Percentiles rank a stretch among this genome's conserved stretches.
Evolutionary conservation across 2,888 invertebrate species (phyloP).

Genomic region (Perizoma affinitatum): DNA sequence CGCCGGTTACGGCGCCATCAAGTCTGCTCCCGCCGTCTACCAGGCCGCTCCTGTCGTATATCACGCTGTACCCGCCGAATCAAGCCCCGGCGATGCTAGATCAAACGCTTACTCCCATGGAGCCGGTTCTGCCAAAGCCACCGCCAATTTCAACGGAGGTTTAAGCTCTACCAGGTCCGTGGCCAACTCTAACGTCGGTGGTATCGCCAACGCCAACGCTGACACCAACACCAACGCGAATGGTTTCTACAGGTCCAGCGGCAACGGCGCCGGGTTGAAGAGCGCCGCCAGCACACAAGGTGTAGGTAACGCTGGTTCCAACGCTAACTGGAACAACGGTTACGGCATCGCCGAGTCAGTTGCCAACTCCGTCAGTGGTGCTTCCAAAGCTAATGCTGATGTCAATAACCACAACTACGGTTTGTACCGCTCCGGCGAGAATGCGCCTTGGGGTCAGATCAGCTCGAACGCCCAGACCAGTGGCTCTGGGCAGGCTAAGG

Average conservation of each 20-base stretch:
- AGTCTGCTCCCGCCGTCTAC: conserved; percentile 29
- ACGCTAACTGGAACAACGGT: conserved; percentile 19
- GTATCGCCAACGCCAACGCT: conserved; percentile 41
- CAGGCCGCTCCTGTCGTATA: conserved; percentile 36
- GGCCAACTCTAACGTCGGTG: conserved; percentile 37
- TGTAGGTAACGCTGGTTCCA: conserved; percentile 32
- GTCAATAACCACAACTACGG: conserved; percentile 29
- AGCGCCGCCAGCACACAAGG: conserved; percentile 43
- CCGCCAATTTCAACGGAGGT: conserved; percentile 50
- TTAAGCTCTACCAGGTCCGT: conserved; percentile 17
- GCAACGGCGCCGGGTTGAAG: conserved; percentile 40
- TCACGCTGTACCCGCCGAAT: conserved; percentile 6
- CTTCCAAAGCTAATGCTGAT: conserved; percentile 47
- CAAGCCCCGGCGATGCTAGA: conserved; percentile 32
- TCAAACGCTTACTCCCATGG: conserved; percentile 11
- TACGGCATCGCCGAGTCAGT: conserved; percentile 40
- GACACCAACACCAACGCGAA: conserved; percentile 43
- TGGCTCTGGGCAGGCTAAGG: conserved; percentile 61
- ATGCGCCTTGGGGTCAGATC: conserved; percentile 45
- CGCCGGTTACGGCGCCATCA: conserved; percentile 37
- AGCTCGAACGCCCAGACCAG: conserved; percentile 56
- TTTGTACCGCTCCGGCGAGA: conserved; percentile 24
- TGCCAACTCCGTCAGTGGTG: conserved; percentile 48
- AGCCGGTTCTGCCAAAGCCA: conserved; percentile 24
- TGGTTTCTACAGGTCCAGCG: conserved; percentile 45